Evolutionary conservation across 1,140 invertebrate genomes (phyloP).

Genomic region (Homarus americanus): DNA sequence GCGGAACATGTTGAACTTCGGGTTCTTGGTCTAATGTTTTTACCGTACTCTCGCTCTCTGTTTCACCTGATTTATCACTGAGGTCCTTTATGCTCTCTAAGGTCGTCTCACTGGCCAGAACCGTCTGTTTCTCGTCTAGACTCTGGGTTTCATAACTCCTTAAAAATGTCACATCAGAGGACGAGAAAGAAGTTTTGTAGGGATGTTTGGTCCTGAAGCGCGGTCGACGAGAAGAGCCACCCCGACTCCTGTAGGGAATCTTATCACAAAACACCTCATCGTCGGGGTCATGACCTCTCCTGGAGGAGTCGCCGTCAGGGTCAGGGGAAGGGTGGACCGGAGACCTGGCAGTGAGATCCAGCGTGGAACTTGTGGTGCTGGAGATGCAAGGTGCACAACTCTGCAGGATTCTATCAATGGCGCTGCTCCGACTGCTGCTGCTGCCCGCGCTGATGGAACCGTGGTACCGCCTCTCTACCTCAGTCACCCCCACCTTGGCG

Average conservation of each 20-base stretch:
- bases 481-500: conserved; percentile 1
- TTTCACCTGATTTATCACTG: not conserved
- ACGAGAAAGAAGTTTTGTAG: conserved; percentile 26
- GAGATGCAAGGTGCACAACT: conserved; percentile 63
- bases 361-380: conserved; percentile 47
- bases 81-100: not conserved
- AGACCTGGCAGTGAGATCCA: conserved; percentile 29
- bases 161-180: conserved; percentile 16
- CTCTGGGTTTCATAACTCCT: not conserved
- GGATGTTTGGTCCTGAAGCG: not conserved
- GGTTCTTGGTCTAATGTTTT: not conserved
- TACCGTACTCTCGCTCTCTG: not conserved
- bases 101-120: not conserved
- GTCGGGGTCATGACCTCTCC: not conserved
- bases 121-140: not conserved
- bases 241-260: too few species aligned
- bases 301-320: not conserved
- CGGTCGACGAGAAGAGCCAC: not conserved
- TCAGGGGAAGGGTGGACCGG: not conserved
- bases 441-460: conserved; percentile 55
- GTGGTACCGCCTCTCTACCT: conserved; percentile 48
- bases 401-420: conserved; percentile 58
- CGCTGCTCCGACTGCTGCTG: conserved; percentile 46
- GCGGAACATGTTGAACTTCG: not conserved
- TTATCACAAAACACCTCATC: not conserved